Evolutionary conservation across 2,888 invertebrate species (phyloP).

Genomic region (Rhamphomyia laevipes): DNA sequence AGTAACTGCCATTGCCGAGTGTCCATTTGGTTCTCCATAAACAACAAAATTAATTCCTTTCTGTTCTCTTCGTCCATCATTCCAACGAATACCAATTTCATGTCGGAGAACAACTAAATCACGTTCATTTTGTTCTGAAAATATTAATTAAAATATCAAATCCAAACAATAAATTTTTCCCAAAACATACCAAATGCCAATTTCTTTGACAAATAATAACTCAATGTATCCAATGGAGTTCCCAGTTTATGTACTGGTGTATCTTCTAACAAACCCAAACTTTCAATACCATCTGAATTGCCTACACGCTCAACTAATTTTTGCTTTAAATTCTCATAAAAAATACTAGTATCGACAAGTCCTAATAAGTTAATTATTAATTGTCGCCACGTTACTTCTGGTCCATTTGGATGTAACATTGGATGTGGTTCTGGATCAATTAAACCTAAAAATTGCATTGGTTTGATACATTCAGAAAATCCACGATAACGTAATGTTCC

Average conservation of each 20-base stretch:
- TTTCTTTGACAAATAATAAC: slow-evolving; percentile 73
- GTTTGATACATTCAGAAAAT: slow-evolving; percentile 78
- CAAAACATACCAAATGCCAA: slow-evolving; percentile 54
- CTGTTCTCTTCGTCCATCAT: slow-evolving; percentile 69
- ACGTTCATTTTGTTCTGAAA: slow-evolving; percentile 62
- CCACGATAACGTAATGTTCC: slow-evolving; percentile 91
- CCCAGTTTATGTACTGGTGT: slow-evolving; percentile 66
- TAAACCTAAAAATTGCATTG: slow-evolving; percentile 77
- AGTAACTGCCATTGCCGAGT: slow-evolving; percentile 93
- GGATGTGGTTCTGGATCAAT: slow-evolving; percentile 79
- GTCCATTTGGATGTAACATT: slow-evolving; percentile 87
- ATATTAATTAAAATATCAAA: neutral
- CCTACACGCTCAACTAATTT: slow-evolving; percentile 71
- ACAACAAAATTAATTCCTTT: slow-evolving; percentile 79
- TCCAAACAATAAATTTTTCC: neutral
- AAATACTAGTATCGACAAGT: slow-evolving; percentile 70
- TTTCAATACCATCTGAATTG: slow-evolving; percentile 65
- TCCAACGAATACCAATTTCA: slow-evolving; percentile 86
- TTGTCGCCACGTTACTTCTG: slow-evolving; percentile 90
- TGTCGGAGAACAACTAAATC: slow-evolving; percentile 92
- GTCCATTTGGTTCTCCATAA: slow-evolving; percentile 69
- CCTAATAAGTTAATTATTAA: slow-evolving; percentile 79
- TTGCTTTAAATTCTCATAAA: slow-evolving; percentile 84
- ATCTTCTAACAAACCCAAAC: slow-evolving; percentile 79
- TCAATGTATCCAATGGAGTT: slow-evolving; percentile 87